Evolutionary conservation across 2,113 vertebrate genomes (phyloP).

Genomic region (Hydrochoerus hydrochaeris): DNA sequence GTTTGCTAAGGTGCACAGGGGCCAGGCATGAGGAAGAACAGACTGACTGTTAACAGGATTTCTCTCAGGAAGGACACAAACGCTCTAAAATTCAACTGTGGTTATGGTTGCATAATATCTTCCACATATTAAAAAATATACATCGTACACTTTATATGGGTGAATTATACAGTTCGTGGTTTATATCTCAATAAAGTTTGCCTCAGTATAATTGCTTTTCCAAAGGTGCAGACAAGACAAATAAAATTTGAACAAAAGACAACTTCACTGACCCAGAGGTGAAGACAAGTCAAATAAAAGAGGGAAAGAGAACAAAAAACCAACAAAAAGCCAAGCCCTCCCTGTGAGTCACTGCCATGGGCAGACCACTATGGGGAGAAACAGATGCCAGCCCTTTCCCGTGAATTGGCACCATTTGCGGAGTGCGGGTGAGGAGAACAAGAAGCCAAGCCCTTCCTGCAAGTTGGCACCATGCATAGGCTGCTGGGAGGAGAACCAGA

Average conservation of each 20-base stretch:
- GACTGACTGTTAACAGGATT: not conserved
- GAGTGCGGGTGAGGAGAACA: too few relatives aligned
- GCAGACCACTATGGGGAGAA: too few relatives aligned
- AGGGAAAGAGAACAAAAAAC: not conserved
- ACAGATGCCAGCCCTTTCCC: too few relatives aligned
- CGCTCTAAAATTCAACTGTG: conserved; percentile 14
- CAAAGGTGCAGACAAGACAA: conserved; percentile 36
- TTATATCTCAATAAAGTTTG: not conserved
- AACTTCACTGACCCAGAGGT: conserved; percentile 4
- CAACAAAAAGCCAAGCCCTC: too few relatives aligned
- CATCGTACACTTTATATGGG: not conserved
- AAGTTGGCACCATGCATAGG: too few relatives aligned
- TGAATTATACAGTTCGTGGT: not conserved
- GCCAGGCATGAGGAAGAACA: not conserved
- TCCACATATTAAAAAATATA: not conserved
- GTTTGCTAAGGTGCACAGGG: not conserved
- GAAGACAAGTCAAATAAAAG: conserved; percentile 46
- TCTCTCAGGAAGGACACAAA: not conserved
- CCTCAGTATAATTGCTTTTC: conserved; percentile 5
- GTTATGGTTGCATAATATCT: not conserved
- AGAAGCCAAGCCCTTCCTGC: too few relatives aligned
- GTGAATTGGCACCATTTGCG: too few relatives aligned
- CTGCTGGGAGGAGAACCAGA: too few relatives aligned
- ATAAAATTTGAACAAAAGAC: not conserved
- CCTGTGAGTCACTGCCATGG: too few relatives aligned